Conservation (phyloP, 2,888 invertebrate genomes). For the Syrista parreyssii region DNA sequence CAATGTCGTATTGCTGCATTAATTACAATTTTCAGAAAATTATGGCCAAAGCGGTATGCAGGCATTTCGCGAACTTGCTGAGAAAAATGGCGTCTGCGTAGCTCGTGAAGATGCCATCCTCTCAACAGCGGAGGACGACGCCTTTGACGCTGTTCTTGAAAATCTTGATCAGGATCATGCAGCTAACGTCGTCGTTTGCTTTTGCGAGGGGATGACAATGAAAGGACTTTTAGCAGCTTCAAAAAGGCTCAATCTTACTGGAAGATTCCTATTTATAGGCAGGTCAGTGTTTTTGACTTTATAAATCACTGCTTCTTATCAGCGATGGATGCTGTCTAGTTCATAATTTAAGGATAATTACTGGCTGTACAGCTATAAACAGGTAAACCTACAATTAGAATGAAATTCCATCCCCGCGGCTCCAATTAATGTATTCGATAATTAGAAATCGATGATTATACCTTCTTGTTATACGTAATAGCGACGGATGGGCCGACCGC, state of each 20-base stretch:
- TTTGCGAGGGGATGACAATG: conserved; percentile 83
- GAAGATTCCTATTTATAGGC: conserved; percentile 75
- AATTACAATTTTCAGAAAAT: conserved; percentile 70
- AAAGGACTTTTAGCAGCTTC: conserved; percentile 74
- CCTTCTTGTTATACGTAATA: conserved; percentile 49
- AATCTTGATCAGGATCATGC: conserved; percentile 70
- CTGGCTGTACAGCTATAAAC: background rate
- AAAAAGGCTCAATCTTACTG: conserved; percentile 69
- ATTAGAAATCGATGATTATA: background rate
- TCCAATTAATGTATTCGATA: background rate
- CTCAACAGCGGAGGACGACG: conserved; percentile 71
- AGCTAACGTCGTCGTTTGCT: conserved; percentile 78
- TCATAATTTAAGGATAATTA: background rate
- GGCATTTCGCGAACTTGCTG: conserved; percentile 78
- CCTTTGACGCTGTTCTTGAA: conserved; percentile 70
- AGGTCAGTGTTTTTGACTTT: conserved; percentile 67
- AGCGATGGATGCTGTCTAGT: background rate
- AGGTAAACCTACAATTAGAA: background rate
- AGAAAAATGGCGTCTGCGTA: conserved; percentile 76
- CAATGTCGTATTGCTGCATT: background rate
- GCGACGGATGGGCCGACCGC: conserved; percentile 83
- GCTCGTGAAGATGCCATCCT: conserved; percentile 76
- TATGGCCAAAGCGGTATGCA: conserved; percentile 83
- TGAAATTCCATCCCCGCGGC: background rate
- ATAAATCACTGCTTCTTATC: background rate